Conservation (phyloP, 1,140 invertebrate species). For the Battus philenor region DNA sequence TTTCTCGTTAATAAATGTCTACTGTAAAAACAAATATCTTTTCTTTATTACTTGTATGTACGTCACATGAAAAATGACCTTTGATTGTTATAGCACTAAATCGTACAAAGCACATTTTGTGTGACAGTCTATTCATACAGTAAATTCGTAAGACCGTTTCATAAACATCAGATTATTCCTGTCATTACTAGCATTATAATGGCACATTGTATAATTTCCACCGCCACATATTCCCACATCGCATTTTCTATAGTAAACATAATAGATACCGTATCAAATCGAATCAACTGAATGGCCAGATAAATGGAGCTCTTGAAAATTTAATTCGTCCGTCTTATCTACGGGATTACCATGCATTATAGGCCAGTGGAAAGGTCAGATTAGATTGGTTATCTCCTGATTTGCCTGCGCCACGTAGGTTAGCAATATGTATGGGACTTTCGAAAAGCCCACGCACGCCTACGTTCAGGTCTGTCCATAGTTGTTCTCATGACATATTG, state of each 20-base stretch:
- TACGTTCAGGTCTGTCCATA: slow-evolving; percentile 31
- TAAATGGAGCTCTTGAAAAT: slow-evolving; percentile 20
- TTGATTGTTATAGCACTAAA: no score
- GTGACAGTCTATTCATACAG: neutral
- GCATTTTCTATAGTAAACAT: slow-evolving; percentile 47
- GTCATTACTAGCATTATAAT: neutral
- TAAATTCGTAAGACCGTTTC: neutral
- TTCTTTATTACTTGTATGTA: no score
- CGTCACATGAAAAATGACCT: no score
- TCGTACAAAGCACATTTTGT: no score
- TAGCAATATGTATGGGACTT: slow-evolving; percentile 49
- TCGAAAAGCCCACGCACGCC: slow-evolving; percentile 44
- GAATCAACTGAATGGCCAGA: slow-evolving; percentile 35
- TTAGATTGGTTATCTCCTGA: slow-evolving; percentile 26
- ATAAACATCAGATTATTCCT: slow-evolving; percentile 12
- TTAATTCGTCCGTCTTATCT: slow-evolving; percentile 5
- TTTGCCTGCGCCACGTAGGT: slow-evolving; percentile 30
- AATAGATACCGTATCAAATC: slow-evolving; percentile 39
- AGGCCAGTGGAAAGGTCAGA: slow-evolving; percentile 18
- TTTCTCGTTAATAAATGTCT: no score
- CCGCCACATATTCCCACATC: slow-evolving; percentile 23
- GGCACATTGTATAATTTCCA: slow-evolving; percentile 14
- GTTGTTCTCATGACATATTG: slow-evolving; percentile 8
- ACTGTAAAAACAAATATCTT: no score
- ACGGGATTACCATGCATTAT: slow-evolving; percentile 1